Evolutionary conservation across 2,113 vertebrate species (phyloP).

Genomic region (Smithornis capensis): DNA sequence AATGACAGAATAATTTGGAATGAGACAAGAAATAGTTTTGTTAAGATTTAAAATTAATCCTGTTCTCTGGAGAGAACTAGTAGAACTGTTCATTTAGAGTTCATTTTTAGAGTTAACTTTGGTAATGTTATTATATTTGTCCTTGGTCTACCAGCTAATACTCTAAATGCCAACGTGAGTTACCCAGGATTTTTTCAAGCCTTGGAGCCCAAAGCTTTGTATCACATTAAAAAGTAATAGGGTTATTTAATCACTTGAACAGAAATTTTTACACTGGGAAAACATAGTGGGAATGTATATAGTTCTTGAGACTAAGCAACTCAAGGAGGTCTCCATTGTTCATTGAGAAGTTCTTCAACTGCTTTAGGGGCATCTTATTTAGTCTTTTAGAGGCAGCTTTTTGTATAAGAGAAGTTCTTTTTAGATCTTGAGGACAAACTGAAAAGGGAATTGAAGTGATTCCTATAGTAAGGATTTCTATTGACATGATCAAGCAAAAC

Average conservation of each 20-base stretch:
- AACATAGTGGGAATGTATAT: neutral
- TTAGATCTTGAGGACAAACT: neutral
- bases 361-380: neutral
- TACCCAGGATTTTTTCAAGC: neutral
- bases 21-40: neutral
- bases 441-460: neutral
- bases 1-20: neutral
- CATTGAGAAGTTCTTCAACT: neutral
- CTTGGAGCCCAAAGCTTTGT: neutral
- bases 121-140: neutral
- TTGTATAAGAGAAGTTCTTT: neutral
- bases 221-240: neutral
- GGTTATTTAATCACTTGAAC: neutral
- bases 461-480: neutral
- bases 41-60: conserved; percentile 24
- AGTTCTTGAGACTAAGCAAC: neutral
- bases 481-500: neutral
- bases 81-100: conserved; percentile 3
- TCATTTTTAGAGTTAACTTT: conserved; percentile 22
- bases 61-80: neutral
- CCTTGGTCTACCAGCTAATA: neutral
- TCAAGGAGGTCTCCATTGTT: neutral
- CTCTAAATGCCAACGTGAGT: neutral
- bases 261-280: neutral
- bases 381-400: neutral